Base-by-base conservation (phyloP, 2,888 invertebrate species). In the Cataglyphis rosenhaueri region DNA sequence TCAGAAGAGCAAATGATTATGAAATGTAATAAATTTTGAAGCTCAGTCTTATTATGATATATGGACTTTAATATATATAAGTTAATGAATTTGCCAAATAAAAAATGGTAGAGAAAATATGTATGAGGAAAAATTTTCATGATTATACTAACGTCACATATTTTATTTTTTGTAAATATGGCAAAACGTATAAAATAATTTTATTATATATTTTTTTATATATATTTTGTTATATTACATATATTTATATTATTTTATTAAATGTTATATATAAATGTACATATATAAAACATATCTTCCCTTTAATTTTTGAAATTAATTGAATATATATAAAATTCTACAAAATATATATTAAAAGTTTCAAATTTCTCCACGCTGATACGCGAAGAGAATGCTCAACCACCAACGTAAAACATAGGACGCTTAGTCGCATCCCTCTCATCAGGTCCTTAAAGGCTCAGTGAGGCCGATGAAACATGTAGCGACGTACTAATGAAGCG, bases 401-500 rank as follows among this genome's bases (percentile, higher is more conserved):
- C 15, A n/a, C n/a, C 55, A 29, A 57, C 3, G 68, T 66, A 41
- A 66, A 66, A 65, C 55, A 65, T 41, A 76, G 55, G 66, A 41
- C 15, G 76, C 29, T 66, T 65, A 76, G 66, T 55, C n/a, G 38
- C 76, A 57, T 66, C 79, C 86, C 70, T 82, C 79, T 85, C 64
- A 44, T 71, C 76, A 48, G n/a, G 25, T 71, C 18, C 83, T 85
- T 71, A 79, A 68, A 57, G 48, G 82, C 84, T 88, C 88, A 84
- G 85, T 86, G 85, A 84, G 81, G 76, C 71, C 15, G 64, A 66
- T 52, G 84, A 84, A 84, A 81, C 83, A 68, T 70, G 76, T 52
- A 55, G 82, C 71, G 62, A 29, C 73, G 57, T 74, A 61, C 83
- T 87, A 87, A 87, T 85, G 85, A 87, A 85, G 87, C 87, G 75